Evolutionary conservation across 2,113 vertebrate species (phyloP), one percentile per base, ranked within the genome.

Genomic region (Ursus arctos): DNA sequence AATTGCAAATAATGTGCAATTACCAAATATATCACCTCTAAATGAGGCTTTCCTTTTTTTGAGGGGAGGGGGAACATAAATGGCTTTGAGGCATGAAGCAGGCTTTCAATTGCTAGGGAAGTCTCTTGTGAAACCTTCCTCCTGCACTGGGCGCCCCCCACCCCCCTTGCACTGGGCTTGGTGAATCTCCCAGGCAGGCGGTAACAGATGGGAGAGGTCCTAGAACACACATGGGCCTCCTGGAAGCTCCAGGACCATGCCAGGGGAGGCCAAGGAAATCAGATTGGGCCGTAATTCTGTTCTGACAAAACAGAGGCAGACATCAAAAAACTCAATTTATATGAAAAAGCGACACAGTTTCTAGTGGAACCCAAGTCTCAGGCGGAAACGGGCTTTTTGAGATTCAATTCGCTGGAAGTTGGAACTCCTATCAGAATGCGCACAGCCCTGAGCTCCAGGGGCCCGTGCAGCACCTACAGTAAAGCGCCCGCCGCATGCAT

Each of bases 1-100:
- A 98, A 98, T 97, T 97, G 97, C 98, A 98, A 98, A 98, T 97
- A 98, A 97, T 97, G 87, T 97, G 90, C 95, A 89, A 96, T 94
- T 87, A 77, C 96, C 97, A 95, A 98, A 63, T 98, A 98, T 98
- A 98, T 98, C 98, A 97, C 81, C 43, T 79, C 93, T 95, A 95
- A 95, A 95, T 97, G 98, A 98, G 97, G 96, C 88, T 98, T 97
- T 96, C 95, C 91, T 72, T 95, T 76, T 95, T 98, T 94, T 95
- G 63, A 69, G 88, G 74, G 33, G 95, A 91, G 92, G 93, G 43
- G 71, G 83, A 89, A 98, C 82, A 80, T 77, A 97, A 97, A 1
- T 6, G 90, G 92, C 21, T 84, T 86, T 47, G 67, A 96, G 97
- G 97, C 97, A 97, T 92, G 94, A 91, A 93, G 71, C 90, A 88